Conservation (phyloP, 2,113 vertebrate species). For the Festucalex cinctus region DNA sequence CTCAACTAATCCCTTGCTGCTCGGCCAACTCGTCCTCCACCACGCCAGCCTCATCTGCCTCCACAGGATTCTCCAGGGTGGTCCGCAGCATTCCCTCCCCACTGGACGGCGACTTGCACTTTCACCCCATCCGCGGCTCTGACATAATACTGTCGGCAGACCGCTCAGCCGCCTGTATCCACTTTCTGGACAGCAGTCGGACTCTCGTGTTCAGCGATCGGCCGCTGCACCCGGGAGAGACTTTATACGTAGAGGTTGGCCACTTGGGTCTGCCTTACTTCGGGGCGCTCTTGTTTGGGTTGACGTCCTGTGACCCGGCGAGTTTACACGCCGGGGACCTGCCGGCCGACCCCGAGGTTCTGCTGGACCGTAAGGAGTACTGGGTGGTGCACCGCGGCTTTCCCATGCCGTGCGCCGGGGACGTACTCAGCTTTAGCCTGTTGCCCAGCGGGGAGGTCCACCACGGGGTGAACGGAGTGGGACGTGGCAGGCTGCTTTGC, state of each 20-base stretch:
- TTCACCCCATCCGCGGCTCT: conserved; percentile 86
- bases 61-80: conserved; percentile 56
- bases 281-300: conserved; percentile 86
- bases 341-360: conserved; percentile 87
- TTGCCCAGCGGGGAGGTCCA: conserved; percentile 88
- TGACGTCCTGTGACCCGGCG: conserved; percentile 94
- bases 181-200: conserved; percentile 88
- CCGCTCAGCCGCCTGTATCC: conserved; percentile 85
- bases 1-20: conserved; percentile 85
- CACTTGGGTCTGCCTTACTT: conserved; percentile 88
- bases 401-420: conserved; percentile 81
- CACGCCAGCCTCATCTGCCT: conserved; percentile 56
- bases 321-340: conserved; percentile 86
- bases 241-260: conserved; percentile 89
- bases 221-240: conserved; percentile 86
- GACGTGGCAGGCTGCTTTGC: conserved; percentile 87
- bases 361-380: conserved; percentile 96
- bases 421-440: conserved; percentile 90
- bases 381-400: conserved; percentile 94
- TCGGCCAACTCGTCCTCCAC: conserved; percentile 61
- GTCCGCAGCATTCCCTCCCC: conserved; percentile 66
- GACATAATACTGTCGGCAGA: conserved; percentile 90
- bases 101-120: conserved; percentile 88
- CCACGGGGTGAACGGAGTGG: conserved; percentile 85
- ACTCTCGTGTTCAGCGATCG: conserved; percentile 93